Percentiles rank a stretch among this genome's conserved stretches.
Conservation (phyloP, 2,888 invertebrate genomes). For the Clistopyga incitator region DNA sequence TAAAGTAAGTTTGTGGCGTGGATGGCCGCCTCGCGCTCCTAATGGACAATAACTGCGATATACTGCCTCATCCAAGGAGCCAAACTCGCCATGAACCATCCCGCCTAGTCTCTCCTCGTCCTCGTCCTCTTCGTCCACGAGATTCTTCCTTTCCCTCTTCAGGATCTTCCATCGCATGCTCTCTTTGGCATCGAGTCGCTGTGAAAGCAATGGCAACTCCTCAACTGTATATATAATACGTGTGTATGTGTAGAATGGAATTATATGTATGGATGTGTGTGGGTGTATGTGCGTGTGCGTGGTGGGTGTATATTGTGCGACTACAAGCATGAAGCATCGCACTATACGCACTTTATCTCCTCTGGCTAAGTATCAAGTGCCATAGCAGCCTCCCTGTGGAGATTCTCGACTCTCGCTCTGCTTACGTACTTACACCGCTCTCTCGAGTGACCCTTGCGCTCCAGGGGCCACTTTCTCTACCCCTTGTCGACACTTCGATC, state of each 20-base stretch:
- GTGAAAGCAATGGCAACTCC: slow-evolving; percentile 15
- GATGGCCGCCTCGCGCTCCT: slow-evolving; percentile 79
- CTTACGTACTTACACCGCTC: slow-evolving; percentile 1
- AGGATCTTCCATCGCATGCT: slow-evolving; percentile 27
- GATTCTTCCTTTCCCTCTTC: slow-evolving; percentile 30
- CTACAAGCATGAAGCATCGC: slow-evolving; percentile 17
- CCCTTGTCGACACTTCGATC: slow-evolving; percentile 55
- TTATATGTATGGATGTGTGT: background rate
- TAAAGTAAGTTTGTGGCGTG: slow-evolving; percentile 81
- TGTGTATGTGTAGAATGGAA: too few relatives aligned
- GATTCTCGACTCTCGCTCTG: slow-evolving; percentile 16
- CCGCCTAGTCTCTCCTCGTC: slow-evolving; percentile 15
- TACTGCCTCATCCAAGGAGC: slow-evolving; percentile 77
- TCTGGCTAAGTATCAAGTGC: slow-evolving; percentile 58
- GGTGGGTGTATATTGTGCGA: background rate
- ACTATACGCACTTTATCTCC: slow-evolving; percentile 48
- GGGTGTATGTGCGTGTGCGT: background rate
- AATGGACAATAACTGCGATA: slow-evolving; percentile 82
- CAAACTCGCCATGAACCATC: slow-evolving; percentile 61
- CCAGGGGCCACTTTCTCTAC: slow-evolving; percentile 8
- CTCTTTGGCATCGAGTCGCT: slow-evolving; percentile 18
- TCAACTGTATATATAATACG: background rate
- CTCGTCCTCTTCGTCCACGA: slow-evolving; percentile 44
- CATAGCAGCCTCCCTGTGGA: slow-evolving; percentile 27
- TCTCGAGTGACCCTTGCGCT: slow-evolving; percentile 31